Evolutionary conservation across 1,140 invertebrate genomes (phyloP).

Genomic region (Macrocentrus cingulum): DNA sequence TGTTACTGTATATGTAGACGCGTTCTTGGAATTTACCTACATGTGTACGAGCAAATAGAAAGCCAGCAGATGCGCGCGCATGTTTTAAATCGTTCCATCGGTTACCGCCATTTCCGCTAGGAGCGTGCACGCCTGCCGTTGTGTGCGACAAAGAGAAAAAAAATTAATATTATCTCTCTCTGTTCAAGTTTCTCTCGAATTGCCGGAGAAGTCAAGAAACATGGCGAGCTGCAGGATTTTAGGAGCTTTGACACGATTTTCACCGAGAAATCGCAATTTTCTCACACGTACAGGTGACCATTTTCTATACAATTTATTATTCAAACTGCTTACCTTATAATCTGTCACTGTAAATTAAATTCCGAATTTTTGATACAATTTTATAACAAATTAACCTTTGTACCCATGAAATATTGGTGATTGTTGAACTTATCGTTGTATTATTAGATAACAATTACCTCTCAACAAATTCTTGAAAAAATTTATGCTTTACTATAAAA

Average conservation of each 20-base stretch:
- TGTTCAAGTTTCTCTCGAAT: too few species aligned
- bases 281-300: conserved; percentile 48
- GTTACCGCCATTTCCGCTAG: too few species aligned
- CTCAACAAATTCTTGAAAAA: conserved; percentile 12
- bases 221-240: conserved; percentile 54
- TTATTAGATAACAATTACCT: conserved; percentile 8
- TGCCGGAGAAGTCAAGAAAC: conserved; percentile 23
- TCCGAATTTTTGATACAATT: background rate
- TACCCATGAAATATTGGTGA: conserved; percentile 16
- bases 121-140: too few species aligned
- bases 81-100: too few species aligned
- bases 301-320: conserved; percentile 18
- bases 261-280: conserved; percentile 42
- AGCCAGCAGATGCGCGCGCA: too few species aligned
- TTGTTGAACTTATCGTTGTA: conserved; percentile 17
- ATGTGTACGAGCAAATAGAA: too few species aligned
- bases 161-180: too few species aligned
- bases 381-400: conserved; percentile 24
- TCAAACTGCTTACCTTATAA: background rate
- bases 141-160: too few species aligned
- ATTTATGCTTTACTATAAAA: too few species aligned
- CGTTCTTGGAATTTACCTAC: too few species aligned
- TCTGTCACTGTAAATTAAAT: background rate
- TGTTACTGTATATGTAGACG: too few species aligned
- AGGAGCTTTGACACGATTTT: conserved; percentile 44